Conservation (phyloP, 2,888 invertebrate species). For the Alentia gelatinosa region DNA sequence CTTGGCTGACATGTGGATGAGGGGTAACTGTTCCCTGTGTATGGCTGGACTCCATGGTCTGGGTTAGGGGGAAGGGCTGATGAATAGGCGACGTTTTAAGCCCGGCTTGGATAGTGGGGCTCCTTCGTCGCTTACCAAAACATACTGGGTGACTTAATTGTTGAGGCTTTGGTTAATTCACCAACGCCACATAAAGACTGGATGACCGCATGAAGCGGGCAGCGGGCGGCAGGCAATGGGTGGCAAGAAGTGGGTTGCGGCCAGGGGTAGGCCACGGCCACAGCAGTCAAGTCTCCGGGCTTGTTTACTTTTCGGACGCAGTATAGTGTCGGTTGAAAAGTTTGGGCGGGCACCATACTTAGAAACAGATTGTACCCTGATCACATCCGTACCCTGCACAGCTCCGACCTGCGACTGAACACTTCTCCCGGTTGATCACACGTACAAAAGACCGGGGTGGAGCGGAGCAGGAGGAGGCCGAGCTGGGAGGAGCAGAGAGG, state of each 20-base stretch:
- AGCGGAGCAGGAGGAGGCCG: background rate
- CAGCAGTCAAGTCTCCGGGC: too few species aligned
- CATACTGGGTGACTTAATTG: background rate
- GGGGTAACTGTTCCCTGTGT: too few species aligned
- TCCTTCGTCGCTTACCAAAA: background rate
- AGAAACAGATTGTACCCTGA: background rate
- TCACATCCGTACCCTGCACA: background rate
- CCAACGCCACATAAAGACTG: background rate
- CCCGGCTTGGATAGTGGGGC: background rate
- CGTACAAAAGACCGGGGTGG: background rate
- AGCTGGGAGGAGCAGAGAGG: background rate
- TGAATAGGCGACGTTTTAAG: background rate
- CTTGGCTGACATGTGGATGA: too few species aligned
- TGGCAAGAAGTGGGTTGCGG: background rate
- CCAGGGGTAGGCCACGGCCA: background rate
- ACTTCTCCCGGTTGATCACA: background rate
- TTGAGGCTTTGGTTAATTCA: background rate
- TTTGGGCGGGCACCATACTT: too few species aligned
- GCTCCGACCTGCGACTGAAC: background rate
- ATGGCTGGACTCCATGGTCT: too few species aligned
- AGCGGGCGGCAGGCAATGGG: background rate
- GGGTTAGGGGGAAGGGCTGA: too few species aligned
- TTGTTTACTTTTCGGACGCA: background rate
- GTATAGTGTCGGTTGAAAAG: too few species aligned
- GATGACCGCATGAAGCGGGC: background rate